Base-by-base conservation (phyloP, 2,797 vertebrate species). In the Acrocephalus scirpaceus region DNA sequence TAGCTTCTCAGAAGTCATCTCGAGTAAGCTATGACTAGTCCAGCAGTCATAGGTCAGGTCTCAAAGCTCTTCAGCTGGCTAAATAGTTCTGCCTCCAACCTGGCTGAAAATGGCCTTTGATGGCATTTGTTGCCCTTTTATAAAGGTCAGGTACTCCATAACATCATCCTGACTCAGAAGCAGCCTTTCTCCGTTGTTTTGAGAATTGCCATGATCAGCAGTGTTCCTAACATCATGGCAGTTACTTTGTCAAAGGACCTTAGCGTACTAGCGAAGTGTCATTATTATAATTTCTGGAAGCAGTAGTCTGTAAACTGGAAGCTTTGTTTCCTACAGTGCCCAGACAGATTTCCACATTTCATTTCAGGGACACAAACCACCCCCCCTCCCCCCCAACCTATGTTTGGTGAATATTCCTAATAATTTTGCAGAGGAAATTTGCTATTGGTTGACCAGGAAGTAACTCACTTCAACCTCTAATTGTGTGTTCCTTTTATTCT, bases 401-500 rank as follows among this genome's bases (percentile, higher is more conserved):
- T 14, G 12, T 69, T 82, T 82, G 10, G 11, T 77, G 57, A 85
- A 51, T 62, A 77, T 54, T 74, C 25, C 16, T 61, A 69, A 30
- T 47, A 40, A 54, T 82, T 92, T 80, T 89, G 54, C 58, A 47
- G 19, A 45, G 34, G 11, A 67, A 9, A 17, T 77, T 74, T 87
- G 38, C 34, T 60, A 2, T 47, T 71, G 27, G 13, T 75, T 73
- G 84, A 72, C 10, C 42, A 21, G 51, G 69, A 21, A 77, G 18
- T 54, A 85, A 71, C 0, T 0, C 47, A 60, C 8, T 10, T 53
- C 26, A 57, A 0, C 16, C 36, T 92, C 9, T 85, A 62, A 26
- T 13, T 36, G 21, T 16, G 5, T 71, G 16, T 65, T 86, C 18
- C 29, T 67, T 90, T 86, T 69, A 42, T 69, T 78, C 53, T 57